Conservation (phyloP, 2,797 vertebrate species). For the Tauraco hartlaubi region DNA sequence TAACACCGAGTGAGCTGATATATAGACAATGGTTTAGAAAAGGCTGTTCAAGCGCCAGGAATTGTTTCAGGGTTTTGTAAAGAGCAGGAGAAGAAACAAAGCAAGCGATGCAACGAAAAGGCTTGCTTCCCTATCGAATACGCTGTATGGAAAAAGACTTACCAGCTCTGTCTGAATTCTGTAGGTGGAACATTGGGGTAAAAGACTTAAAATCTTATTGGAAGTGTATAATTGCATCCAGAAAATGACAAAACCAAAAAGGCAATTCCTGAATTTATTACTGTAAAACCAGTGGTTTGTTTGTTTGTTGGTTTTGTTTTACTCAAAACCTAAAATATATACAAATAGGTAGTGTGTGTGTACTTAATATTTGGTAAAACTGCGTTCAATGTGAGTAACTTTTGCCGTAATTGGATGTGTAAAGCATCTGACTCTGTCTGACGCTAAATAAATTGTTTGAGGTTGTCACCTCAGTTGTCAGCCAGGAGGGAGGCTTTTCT, state of each 20-base stretch:
- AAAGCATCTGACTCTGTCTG: background rate
- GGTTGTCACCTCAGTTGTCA: background rate
- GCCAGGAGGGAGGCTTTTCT: background rate
- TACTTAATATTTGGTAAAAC: background rate
- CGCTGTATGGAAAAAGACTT: background rate
- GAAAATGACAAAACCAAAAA: background rate
- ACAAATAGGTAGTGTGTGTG: background rate
- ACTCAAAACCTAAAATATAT: background rate
- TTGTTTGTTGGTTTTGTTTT: background rate
- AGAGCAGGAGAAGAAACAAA: background rate
- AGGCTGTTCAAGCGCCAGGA: background rate
- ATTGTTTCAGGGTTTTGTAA: background rate
- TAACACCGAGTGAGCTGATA: background rate
- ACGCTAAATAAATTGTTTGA: background rate
- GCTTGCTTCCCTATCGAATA: background rate
- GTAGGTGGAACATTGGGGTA: rapidly evolving
- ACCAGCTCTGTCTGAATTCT: background rate
- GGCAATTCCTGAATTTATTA: background rate
- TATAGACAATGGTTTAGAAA: background rate
- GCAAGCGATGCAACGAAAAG: background rate
- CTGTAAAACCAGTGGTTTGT: background rate
- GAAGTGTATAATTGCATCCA: background rate
- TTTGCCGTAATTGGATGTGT: background rate
- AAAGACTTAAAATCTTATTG: background rate
- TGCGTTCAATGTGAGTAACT: background rate